Base-by-base conservation (phyloP, 1,140 invertebrate species). In the Helicorthomorpha holstii region DNA sequence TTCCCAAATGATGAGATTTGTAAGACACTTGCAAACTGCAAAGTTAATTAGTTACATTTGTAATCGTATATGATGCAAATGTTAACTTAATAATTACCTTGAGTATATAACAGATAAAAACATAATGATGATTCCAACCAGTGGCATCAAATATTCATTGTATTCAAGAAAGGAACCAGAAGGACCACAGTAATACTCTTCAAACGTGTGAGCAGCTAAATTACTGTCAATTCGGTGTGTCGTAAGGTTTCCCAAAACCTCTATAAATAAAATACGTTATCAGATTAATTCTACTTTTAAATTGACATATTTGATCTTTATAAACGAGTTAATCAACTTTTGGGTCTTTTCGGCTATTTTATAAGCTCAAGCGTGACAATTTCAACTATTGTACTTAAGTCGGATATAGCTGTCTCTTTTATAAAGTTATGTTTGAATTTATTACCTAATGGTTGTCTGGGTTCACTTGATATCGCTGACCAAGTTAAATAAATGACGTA, bases 111-210 rank as follows among this genome's bases (percentile, higher is more conserved):
- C 60, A 44, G 60, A 58, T 19, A 58, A 38, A 54, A 63, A 60
- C 52, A 60, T 62, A 23, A 63, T 59, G 22, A 58, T 44, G 27
- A 63, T 58, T 19, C 60, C 58, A 43, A 60, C 52, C 48, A 68
- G 70, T 3, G 66, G 62, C 19, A 70, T 63, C 41, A 66, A 60
- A 19, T 66, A 66, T 50, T 60, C 59, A 26, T 66, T 58, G 19
- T 44, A 55, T 26, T 48, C 51, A 34, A 61, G 60, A 54, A 63
- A 62, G 50, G 29, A 7, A 16, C 29, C 29, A 34, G 16, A 7
- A 7, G 29, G 29, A 16, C 29, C 29, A 46, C 52, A 22, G 50
- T 57, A 50, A 50, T 43, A 55, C 51, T 56, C 46, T 56, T 27
- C 1, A 27, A 59, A n/a, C n/a, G n/a, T n/a, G n/a, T n/a, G n/a